Evolutionary conservation across 2,797 vertebrate species (phyloP).

Genomic region (Crax fasciolata): DNA sequence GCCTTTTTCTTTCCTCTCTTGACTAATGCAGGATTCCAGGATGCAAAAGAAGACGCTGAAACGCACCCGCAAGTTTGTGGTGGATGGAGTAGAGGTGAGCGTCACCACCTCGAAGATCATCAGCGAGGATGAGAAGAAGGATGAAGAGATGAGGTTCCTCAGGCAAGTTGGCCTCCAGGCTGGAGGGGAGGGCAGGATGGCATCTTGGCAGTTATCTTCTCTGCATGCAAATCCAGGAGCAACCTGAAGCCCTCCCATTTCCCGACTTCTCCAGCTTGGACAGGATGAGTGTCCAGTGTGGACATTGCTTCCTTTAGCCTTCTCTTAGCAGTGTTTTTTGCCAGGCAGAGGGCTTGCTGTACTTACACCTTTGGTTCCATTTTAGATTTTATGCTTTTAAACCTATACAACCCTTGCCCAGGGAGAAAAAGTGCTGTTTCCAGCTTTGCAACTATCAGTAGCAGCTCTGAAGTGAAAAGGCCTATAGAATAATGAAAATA

Average conservation of each 20-base stretch:
- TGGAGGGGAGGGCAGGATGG: neutral
- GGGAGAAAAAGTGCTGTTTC: neutral
- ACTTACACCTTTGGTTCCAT: neutral
- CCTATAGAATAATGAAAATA: conserved; percentile 34
- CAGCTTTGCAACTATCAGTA: neutral
- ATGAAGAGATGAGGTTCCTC: conserved; percentile 97
- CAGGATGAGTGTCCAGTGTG: neutral
- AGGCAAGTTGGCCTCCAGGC: conserved; percentile 82
- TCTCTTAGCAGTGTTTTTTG: neutral
- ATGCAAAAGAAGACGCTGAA: conserved; percentile 93
- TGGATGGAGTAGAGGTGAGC: conserved; percentile 96
- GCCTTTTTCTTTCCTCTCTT: neutral
- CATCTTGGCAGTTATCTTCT: neutral
- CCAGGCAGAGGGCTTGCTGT: neutral
- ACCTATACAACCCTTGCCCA: neutral
- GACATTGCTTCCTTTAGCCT: neutral
- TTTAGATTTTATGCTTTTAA: neutral
- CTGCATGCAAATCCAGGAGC: neutral
- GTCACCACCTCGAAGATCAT: conserved; percentile 98
- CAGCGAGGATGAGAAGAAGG: conserved; percentile 95
- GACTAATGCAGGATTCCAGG: conserved; percentile 81
- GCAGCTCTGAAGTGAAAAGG: neutral
- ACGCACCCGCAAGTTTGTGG: conserved; percentile 92
- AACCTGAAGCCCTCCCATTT: neutral
- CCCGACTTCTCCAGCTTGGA: neutral